These are phyloP conservation scores for Scaptodrosophila lebanonensis DNA, from an alignment of 1,140 invertebrate species.

Conservation along the genomic window DNA sequence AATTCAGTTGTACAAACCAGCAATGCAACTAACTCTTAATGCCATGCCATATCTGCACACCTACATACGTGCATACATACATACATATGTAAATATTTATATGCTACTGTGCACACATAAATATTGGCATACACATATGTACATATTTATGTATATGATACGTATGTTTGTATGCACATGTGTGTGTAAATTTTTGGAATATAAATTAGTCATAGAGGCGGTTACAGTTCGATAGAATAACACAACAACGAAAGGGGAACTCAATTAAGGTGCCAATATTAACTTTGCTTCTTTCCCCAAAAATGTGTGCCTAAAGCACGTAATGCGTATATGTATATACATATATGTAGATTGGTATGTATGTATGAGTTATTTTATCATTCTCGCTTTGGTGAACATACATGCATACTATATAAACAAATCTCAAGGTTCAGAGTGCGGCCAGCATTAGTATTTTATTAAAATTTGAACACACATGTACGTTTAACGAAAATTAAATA, in stretches of 20 bases:
- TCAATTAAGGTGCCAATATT: slow-evolving; percentile 10
- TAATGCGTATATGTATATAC: not conserved
- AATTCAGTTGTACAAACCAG: no score
- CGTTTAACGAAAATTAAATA: no score
- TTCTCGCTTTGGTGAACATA: not conserved
- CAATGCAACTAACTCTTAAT: no score
- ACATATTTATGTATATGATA: not conserved
- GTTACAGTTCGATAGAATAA: no score
- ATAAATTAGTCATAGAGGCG: slow-evolving; percentile 4
- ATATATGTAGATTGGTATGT: not conserved
- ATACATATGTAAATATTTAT: slow-evolving; percentile 6
- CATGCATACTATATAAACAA: no score
- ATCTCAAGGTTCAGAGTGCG: no score
- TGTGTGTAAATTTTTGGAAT: slow-evolving; percentile 10
- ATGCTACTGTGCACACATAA: slow-evolving; percentile 4
- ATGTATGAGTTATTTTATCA: not conserved
- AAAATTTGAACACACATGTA: no score
- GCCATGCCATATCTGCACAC: no score
- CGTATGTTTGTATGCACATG: not conserved
- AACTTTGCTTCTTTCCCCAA: slow-evolving; percentile 37
- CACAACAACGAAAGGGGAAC: no score
- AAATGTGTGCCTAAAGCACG: slow-evolving; percentile 29
- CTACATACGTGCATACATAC: no score
- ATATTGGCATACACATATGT: not conserved
- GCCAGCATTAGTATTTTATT: no score